Evolutionary conservation across 2,888 invertebrate species (phyloP).

Genomic region (Tiliacea citrago): DNA sequence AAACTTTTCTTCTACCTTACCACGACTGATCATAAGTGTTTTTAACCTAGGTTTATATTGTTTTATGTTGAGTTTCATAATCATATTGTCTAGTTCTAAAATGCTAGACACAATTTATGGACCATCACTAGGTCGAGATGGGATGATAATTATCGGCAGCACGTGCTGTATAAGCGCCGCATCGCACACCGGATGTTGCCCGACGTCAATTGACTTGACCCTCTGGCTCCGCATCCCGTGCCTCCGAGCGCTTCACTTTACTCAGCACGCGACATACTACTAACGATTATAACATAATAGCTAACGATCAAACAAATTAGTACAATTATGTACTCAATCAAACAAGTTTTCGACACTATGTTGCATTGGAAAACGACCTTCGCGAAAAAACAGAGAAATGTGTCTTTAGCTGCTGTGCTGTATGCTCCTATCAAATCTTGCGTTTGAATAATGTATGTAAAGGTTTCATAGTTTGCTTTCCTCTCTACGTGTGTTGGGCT

Average conservation of each 20-base stretch:
- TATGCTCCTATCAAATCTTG: constrained; percentile 17
- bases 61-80: background rate
- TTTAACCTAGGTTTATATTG: background rate
- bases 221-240: constrained; percentile 85
- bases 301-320: constrained; percentile 53
- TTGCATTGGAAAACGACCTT: constrained; percentile 48
- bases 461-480: constrained; percentile 10
- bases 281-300: constrained; percentile 59
- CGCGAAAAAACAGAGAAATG: constrained; percentile 37
- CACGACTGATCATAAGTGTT: background rate
- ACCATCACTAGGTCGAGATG: constrained; percentile 60
- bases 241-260: constrained; percentile 73
- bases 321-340: constrained; percentile 49
- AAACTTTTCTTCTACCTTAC: background rate
- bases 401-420: constrained; percentile 12
- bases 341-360: constrained; percentile 45
- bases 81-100: constrained; percentile 28
- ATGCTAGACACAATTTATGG: constrained; percentile 29
- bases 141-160: constrained; percentile 75
- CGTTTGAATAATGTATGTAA: constrained; percentile 28
- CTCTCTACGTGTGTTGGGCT: constrained; percentile 10
- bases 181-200: constrained; percentile 84
- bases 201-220: constrained; percentile 89
- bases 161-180: constrained; percentile 80
- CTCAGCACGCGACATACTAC: constrained; percentile 75